Base-by-base conservation (phyloP, 2,113 vertebrate species). In the Tupaia tana region DNA sequence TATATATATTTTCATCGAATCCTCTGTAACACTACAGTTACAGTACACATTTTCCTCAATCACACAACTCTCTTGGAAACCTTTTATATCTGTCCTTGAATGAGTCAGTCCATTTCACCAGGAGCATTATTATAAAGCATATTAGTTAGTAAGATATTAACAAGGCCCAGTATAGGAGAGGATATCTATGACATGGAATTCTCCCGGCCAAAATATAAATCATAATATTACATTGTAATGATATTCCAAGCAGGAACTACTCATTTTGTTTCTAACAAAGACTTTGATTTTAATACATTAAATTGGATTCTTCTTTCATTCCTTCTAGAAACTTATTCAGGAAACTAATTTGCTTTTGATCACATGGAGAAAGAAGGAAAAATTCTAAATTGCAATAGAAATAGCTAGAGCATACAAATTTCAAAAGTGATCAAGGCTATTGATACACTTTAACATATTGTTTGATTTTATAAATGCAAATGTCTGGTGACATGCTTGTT, bases 321-420 rank as follows among this genome's bases (percentile, higher is more conserved):
- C 29, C 22, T 91, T 82, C 87, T 89, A 56, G 64, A 1, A 2
- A 95, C 59, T 94, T 91, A 96, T 64, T 94, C 90, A 93, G 70
- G 9, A 88, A 56, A 31, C 43, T 34, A 78, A 67, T 54, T 94
- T 96, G 83, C 25, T 90, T 97, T 92, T 96, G 95, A 94, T 56
- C 67, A 74, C 5, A 34, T 91, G 74, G 56, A 85, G 82, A 94
- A 94, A 54, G 59, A 93, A 74, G 89, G 29, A 96, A 97, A 97
- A 96, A 27, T 89, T 69, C 31, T 93, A 86, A 98, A 94, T 97
- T 96, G 97, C 90, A 96, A 96, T 24, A 90, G 1, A 97, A 96
- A 97, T 96, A 93, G 74, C 73, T 94, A 61, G 56, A 93, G 64
- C 80, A 92, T 1, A 83, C 11, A 96, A 90, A 95, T 94, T 98